Conservation (phyloP, 2,888 invertebrate genomes). For the Sisyra nigra region DNA sequence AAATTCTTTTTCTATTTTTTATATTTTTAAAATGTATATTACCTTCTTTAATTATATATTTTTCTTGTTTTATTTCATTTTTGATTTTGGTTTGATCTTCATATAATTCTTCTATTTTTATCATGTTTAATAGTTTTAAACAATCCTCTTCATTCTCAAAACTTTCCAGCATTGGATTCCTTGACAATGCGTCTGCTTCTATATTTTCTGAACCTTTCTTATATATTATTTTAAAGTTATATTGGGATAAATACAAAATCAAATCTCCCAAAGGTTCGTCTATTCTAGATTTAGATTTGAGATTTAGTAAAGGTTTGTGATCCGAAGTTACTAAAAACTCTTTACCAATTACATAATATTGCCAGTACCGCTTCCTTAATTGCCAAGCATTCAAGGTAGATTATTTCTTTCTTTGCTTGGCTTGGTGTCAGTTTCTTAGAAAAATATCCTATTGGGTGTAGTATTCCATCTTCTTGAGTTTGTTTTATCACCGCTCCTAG, state of each 20-base stretch:
- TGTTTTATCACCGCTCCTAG: not conserved
- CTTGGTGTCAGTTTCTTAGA: not conserved
- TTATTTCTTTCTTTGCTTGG: not conserved
- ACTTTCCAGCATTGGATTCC: not conserved
- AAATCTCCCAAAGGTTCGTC: not conserved
- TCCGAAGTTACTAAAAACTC: not conserved
- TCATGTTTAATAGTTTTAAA: not conserved
- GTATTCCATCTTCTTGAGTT: not conserved
- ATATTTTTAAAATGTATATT: not conserved
- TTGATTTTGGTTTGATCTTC: no score
- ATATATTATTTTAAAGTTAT: not conserved
- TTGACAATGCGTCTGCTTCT: not conserved
- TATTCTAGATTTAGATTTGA: not conserved
- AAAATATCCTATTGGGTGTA: not conserved
- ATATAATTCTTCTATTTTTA: no score
- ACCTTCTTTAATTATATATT: not conserved
- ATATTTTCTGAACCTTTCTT: not conserved
- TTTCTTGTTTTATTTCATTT: not conserved
- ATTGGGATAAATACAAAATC: not conserved
- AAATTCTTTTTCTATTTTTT: not conserved
- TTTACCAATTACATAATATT: not conserved
- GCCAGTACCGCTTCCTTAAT: constrained; percentile 1
- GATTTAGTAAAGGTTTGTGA: not conserved
- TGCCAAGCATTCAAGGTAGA: not conserved
- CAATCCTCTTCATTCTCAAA: not conserved